Evolutionary conservation across 2,113 vertebrate species (phyloP).

Genomic region (Percina caprodes): DNA sequence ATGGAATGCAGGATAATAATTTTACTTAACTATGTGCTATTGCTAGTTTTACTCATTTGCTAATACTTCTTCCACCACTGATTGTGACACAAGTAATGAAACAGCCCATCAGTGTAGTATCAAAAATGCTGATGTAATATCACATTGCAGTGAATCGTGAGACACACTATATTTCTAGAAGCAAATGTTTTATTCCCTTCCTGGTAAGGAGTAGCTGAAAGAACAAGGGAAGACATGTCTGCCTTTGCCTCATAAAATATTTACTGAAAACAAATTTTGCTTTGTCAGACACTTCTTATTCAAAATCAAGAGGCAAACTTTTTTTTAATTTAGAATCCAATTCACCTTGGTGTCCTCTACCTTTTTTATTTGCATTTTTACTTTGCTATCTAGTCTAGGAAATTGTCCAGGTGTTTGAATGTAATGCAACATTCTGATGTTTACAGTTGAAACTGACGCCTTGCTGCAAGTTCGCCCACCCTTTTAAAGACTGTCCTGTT

Average conservation of each 20-base stretch:
- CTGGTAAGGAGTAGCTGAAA: neutral
- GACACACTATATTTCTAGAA: neutral
- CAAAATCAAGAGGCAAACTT: slow-evolving; percentile 3
- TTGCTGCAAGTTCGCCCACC: slow-evolving; percentile 12
- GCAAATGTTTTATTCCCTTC: slow-evolving; percentile 6
- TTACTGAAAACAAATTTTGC: neutral
- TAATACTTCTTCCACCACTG: neutral
- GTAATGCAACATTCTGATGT: neutral
- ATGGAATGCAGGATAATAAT: neutral
- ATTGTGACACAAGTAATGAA: neutral
- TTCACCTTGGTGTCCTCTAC: neutral
- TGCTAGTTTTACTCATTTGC: neutral
- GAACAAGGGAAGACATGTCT: neutral
- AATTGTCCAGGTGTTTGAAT: neutral
- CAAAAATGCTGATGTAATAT: neutral
- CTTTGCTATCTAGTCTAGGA: neutral
- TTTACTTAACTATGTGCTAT: neutral
- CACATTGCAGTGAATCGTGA: neutral
- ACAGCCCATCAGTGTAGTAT: neutral
- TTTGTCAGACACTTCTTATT: slow-evolving; percentile 7
- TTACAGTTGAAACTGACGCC: neutral
- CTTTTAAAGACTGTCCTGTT: slow-evolving; percentile 52
- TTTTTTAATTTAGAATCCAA: neutral
- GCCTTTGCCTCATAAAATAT: slow-evolving; percentile 20
- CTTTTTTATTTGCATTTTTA: neutral